Conservation (phyloP, 1,140 invertebrate species). For the Radopholus similis region DNA sequence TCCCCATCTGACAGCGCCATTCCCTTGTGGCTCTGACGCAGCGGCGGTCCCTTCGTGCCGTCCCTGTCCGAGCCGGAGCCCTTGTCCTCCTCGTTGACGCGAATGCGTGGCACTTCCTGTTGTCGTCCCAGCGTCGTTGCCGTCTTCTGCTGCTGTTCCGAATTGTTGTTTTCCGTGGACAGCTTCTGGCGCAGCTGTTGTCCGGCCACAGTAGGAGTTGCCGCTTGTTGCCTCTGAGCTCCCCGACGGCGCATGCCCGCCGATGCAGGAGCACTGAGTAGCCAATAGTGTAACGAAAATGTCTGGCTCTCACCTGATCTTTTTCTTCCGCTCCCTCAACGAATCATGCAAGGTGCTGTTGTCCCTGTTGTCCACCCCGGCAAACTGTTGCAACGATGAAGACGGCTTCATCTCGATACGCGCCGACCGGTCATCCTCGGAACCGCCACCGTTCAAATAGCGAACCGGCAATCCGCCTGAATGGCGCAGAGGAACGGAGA, state of each 20-base stretch:
- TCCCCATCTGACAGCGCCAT: not conserved
- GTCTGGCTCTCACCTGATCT: not conserved
- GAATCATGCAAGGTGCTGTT: not conserved
- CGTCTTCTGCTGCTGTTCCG: not conserved
- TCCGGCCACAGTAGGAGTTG: too few relatives aligned
- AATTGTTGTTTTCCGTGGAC: not conserved
- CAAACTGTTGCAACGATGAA: not conserved
- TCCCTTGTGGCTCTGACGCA: too few relatives aligned
- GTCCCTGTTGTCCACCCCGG: not conserved
- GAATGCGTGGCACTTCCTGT: not conserved
- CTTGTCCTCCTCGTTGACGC: not conserved
- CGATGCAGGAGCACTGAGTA: not conserved
- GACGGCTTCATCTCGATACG: conserved; percentile 5
- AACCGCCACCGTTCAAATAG: not conserved
- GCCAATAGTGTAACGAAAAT: not conserved
- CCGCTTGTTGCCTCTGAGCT: too few relatives aligned
- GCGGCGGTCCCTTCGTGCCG: too few relatives aligned
- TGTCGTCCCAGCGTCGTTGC: not conserved
- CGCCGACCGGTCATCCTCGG: not conserved
- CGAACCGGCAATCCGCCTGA: conserved; percentile 8
- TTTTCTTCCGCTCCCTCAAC: not conserved
- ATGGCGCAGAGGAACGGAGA: too few relatives aligned
- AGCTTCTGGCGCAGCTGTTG: not conserved
- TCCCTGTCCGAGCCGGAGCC: too few relatives aligned
- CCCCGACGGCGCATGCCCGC: not conserved